phyloP scores from a whole-genome alignment of 2,888 invertebrate species.

The Phyllotreta striolata region DNA sequence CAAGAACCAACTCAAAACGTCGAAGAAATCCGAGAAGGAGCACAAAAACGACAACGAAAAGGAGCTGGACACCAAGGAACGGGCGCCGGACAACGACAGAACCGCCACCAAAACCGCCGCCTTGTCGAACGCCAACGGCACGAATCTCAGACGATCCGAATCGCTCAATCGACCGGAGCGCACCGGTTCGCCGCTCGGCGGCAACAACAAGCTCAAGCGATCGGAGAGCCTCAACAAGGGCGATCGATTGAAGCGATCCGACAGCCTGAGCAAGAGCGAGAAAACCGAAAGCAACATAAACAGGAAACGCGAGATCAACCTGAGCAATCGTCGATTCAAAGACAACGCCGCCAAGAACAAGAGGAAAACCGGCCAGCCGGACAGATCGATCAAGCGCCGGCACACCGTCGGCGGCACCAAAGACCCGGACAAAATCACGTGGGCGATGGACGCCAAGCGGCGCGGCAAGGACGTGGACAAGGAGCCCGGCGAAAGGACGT shows the following conservation, averaged over 20 bases:
- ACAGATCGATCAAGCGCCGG: conserved; percentile 83
- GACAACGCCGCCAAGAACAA: conserved; percentile 70
- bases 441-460: conserved; percentile 63
- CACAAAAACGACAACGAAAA: conserved; percentile 62
- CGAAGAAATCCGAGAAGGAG: conserved; percentile 51
- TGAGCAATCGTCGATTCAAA: conserved; percentile 58
- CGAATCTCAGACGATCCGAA: conserved; percentile 68
- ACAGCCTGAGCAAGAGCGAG: conserved; percentile 74
- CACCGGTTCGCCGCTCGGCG: conserved; percentile 56
- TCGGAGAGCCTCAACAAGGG: conserved; percentile 70
- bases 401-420: conserved; percentile 95
- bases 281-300: conserved; percentile 82
- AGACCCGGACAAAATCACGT: conserved; percentile 75
- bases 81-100: conserved; percentile 58
- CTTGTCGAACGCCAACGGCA: conserved; percentile 49
- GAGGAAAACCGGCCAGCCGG: conserved; percentile 81
- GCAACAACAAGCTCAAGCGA: conserved; percentile 64
- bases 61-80: conserved; percentile 58
- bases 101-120: conserved; percentile 49
- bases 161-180: conserved; percentile 68
- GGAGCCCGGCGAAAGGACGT: conserved; percentile 62
- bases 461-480: conserved; percentile 61
- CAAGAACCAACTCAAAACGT: conserved; percentile 56
- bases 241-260: conserved; percentile 66
- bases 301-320: conserved; percentile 70